These are phyloP conservation scores for Lutraria rhynchaena DNA, from an alignment of 1,140 invertebrate species.

Conservation along the genomic window DNA sequence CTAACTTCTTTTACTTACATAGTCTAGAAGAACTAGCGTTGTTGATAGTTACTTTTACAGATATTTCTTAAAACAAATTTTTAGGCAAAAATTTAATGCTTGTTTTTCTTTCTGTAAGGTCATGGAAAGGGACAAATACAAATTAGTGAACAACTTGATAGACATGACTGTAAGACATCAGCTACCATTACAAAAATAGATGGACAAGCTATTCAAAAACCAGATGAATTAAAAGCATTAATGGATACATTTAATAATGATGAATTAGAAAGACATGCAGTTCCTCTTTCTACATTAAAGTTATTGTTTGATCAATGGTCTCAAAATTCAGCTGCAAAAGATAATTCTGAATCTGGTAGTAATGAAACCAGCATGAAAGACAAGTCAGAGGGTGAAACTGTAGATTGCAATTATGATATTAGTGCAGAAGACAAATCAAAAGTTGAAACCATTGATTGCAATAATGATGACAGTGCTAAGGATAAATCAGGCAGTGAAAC, in stretches of 20 bases:
- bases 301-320: not conserved
- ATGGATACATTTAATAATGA: conserved; percentile 12
- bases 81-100: too few species aligned
- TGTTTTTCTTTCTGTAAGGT: too few species aligned
- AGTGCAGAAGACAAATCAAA: not conserved
- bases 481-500: not conserved
- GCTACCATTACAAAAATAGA: not conserved
- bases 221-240: conserved; percentile 8
- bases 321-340: not conserved
- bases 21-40: too few species aligned
- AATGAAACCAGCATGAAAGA: not conserved
- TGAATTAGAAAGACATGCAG: not conserved
- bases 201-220: conserved; percentile 25
- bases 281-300: conserved; percentile 11
- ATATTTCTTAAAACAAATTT: too few species aligned
- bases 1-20: too few species aligned
- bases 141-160: too few species aligned
- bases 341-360: not conserved
- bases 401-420: conserved; percentile 1
- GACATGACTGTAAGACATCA: too few species aligned
- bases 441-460: not conserved
- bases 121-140: too few species aligned
- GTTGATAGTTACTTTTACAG: too few species aligned
- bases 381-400: not conserved
- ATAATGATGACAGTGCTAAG: not conserved